A percentile compares a stretch with the other conserved stretches of the same genome.
These are phyloP conservation scores for Zeugodacus cucurbitae DNA, from an alignment of 1,140 invertebrate species.

Conservation along the genomic window DNA sequence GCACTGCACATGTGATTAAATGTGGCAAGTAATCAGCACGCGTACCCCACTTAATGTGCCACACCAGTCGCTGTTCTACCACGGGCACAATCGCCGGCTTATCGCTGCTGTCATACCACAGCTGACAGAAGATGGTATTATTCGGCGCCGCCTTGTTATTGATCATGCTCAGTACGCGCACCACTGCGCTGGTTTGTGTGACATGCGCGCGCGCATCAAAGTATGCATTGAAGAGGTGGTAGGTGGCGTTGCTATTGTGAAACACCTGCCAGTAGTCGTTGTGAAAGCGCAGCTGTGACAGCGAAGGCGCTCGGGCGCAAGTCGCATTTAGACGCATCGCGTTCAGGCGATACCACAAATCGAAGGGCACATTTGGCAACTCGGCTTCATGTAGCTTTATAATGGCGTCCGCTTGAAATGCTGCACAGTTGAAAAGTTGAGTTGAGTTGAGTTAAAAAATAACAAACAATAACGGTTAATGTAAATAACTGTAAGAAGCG, in stretches of 20 bases:
- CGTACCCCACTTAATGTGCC: conserved; percentile 90
- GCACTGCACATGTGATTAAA: conserved; percentile 84
- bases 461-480: background rate
- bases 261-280: conserved; percentile 80
- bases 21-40: conserved; percentile 85
- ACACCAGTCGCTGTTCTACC: conserved; percentile 88
- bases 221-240: conserved; percentile 89
- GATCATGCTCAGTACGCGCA: conserved; percentile 87
- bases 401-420: background rate
- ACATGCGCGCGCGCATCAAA: conserved; percentile 81
- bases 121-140: conserved; percentile 81
- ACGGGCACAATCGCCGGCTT: conserved; percentile 78
- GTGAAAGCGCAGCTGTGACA: conserved; percentile 52
- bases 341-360: conserved; percentile 49
- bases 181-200: conserved; percentile 71
- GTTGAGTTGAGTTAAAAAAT: too few species aligned
- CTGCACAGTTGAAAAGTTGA: background rate
- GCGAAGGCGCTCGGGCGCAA: conserved; percentile 53
- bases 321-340: conserved; percentile 39
- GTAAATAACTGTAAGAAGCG: background rate
- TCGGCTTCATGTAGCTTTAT: conserved; percentile 44
- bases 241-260: conserved; percentile 81
- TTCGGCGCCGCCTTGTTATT: conserved; percentile 79
- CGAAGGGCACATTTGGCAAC: conserved; percentile 55
- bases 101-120: conserved; percentile 85